Evolutionary conservation across 2,797 vertebrate genomes (phyloP).

Genomic region (Tolypeutes matacus): DNA sequence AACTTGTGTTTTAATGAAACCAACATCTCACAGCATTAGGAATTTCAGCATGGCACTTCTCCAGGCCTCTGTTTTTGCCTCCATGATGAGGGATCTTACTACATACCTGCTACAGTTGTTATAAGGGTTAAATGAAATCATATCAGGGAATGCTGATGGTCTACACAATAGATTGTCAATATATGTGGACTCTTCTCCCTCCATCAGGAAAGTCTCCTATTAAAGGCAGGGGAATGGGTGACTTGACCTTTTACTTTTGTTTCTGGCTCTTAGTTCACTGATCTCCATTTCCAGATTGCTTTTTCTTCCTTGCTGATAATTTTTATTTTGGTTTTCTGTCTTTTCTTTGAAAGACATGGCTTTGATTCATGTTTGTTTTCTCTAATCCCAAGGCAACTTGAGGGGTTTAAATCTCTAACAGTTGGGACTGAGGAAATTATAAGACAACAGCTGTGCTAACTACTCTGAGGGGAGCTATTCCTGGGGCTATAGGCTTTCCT

Average conservation of each 20-base stretch:
- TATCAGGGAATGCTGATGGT: neutral
- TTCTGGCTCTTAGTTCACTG: neutral
- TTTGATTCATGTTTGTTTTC: constrained; percentile 62
- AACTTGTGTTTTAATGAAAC: neutral
- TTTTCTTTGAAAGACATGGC: constrained; percentile 51
- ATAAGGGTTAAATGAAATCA: neutral
- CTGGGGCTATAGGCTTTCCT: neutral
- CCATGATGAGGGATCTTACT: neutral
- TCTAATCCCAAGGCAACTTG: constrained; percentile 8
- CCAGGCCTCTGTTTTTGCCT: neutral
- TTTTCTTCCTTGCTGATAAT: constrained; percentile 6
- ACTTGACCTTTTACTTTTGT: neutral
- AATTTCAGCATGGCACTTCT: neutral
- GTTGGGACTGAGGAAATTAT: neutral
- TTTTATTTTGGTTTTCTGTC: constrained; percentile 47
- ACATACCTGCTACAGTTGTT: too few species aligned
- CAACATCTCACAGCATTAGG: neutral
- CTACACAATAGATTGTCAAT: neutral
- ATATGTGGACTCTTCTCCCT: neutral
- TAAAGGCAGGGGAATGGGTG: neutral
- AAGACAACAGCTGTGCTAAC: neutral
- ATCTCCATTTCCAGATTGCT: constrained; percentile 23
- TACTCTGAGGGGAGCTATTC: neutral
- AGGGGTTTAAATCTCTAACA: constrained; percentile 5
- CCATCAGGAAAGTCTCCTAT: neutral